These are phyloP conservation scores for Rhaphigaster nebulosa DNA, from an alignment of 2,888 invertebrate genomes.

Conservation along the genomic window DNA sequence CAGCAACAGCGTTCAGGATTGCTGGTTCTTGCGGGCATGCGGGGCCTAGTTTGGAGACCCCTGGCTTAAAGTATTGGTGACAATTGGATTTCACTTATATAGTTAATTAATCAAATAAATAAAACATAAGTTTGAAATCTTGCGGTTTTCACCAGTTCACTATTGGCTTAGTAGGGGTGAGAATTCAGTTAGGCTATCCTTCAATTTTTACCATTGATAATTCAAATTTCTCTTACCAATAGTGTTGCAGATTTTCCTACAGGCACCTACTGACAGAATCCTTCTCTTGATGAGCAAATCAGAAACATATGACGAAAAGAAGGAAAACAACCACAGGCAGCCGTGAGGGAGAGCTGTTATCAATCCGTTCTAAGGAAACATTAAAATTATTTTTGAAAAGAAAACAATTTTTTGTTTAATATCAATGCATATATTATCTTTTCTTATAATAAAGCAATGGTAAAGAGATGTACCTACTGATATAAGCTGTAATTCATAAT, in stretches of 20 bases:
- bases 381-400: not conserved
- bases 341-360: slow-evolving; percentile 60
- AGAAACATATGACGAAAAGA: slow-evolving; percentile 56
- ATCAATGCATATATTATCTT: no score
- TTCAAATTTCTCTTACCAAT: slow-evolving; percentile 54
- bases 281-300: slow-evolving; percentile 57
- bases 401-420: no score
- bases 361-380: slow-evolving; percentile 57
- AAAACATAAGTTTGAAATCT: not conserved
- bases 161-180: not conserved
- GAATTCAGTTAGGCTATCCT: not conserved
- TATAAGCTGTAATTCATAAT: no score
- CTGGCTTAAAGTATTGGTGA: no score
- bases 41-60: no score
- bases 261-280: slow-evolving; percentile 47
- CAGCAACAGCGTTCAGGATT: no score
- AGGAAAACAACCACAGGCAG: slow-evolving; percentile 59
- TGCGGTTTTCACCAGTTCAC: no score
- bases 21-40: no score
- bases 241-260: slow-evolving; percentile 60
- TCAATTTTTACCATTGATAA: not conserved
- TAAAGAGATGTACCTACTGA: no score
- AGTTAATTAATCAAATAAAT: not conserved
- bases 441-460: no score
- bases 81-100: not conserved